Conservation (phyloP, 1,140 invertebrate species). For the Nymphalis io region DNA sequence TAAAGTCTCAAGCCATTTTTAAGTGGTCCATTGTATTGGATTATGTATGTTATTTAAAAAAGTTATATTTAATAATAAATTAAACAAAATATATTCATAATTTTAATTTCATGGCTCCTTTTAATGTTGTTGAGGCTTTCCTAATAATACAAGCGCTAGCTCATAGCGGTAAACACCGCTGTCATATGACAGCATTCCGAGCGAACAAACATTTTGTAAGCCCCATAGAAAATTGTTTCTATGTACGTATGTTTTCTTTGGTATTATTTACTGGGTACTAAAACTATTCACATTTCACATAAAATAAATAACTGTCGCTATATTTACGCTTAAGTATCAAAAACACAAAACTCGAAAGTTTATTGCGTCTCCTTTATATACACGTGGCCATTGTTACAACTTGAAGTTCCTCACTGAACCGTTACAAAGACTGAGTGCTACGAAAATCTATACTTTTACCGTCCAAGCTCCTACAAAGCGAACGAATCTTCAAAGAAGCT, state of each 20-base stretch:
- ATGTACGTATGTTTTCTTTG: conserved; percentile 59
- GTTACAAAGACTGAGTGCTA: conserved; percentile 1
- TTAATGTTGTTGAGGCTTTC: conserved; percentile 7
- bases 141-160: conserved; percentile 17
- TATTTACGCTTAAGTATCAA: conserved; percentile 49
- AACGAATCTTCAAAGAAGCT: conserved; percentile 17
- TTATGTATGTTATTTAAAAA: background rate
- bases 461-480: conserved; percentile 12
- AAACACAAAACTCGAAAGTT: conserved; percentile 33
- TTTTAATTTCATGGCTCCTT: background rate
- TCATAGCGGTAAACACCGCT: background rate
- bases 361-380: conserved; percentile 37
- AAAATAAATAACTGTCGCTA: conserved; percentile 54
- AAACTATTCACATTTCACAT: conserved; percentile 59
- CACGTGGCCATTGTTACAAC: conserved; percentile 22
- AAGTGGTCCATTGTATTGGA: background rate
- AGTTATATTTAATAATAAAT: background rate
- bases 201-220: conserved; percentile 32
- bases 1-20: conserved; percentile 9
- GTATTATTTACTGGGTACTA: conserved; percentile 71
- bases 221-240: conserved; percentile 37
- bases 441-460: conserved; percentile 2
- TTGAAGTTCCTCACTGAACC: conserved; percentile 15
- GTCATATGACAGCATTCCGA: conserved; percentile 8
- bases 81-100: background rate